Base-by-base conservation (phyloP, 2,113 vertebrate genomes). In the Heterotis niloticus region DNA sequence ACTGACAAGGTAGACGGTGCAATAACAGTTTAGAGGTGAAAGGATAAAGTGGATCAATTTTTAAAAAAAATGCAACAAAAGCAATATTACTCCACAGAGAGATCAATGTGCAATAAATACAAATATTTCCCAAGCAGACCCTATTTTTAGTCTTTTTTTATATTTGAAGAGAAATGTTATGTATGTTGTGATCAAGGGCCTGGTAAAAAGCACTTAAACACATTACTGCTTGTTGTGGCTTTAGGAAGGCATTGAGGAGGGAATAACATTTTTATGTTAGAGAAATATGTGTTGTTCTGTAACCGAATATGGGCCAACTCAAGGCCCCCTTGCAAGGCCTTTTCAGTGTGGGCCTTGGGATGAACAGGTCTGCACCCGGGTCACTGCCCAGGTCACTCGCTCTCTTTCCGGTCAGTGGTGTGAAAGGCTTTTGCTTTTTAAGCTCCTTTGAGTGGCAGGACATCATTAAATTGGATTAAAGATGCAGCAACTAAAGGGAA, bases 381-480 rank as follows among this genome's bases (percentile, higher is more conserved):
- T 44, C 5, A 20, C 54, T 74, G 44, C 69, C 10, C 34, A 51
- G 20, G 69, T 44, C 34, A 64, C n/a, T 18, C n/a, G 12, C 26
- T 44, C 26, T 5, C n/a, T 24, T 56, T 5, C 14, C n/a, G 20
- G 18, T 76, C 29, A 44, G 23, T 28, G 20, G 74, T 23, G 59
- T 76, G 59, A 65, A 69, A 26, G 26, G 52, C 76, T 68, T 68
- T 29, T 78, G 34, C 28, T 78, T 59, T 78, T 13, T 59, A 68
- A 78, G 64, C 26, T 7, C 52, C 51, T 69, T 65, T 57, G 17
- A 29, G 44, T 5, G 52, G 26, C 56, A 44, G 65, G 66, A 71
- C 54, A 29, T 72, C 56, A 71, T 71, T 72, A 79, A 79, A 79
- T 79, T 64, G 34, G 78, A 72, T 72, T 79, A 79, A 16, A 62